Evolutionary conservation across 2,113 vertebrate genomes (phyloP).

Genomic region (Chloebia gouldiae): DNA sequence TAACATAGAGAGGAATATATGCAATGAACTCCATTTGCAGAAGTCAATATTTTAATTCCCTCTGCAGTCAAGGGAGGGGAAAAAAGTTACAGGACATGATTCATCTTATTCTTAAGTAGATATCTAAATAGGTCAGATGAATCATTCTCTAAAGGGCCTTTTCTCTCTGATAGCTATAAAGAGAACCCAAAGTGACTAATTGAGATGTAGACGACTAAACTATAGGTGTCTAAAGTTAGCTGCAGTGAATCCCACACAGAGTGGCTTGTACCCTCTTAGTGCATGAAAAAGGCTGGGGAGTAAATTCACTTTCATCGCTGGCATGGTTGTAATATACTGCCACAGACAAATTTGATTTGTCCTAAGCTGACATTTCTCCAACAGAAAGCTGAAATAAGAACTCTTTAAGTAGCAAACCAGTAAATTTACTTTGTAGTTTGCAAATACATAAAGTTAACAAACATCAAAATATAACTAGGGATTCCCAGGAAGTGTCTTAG

Average conservation of each 20-base stretch:
- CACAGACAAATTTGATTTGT: not conserved
- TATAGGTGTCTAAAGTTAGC: not conserved
- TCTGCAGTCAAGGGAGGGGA: not conserved
- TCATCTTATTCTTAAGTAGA: slow-evolving; percentile 39
- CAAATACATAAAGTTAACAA: not conserved
- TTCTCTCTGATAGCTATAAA: slow-evolving; percentile 31
- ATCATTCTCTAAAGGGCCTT: slow-evolving; percentile 2
- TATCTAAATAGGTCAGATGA: slow-evolving; percentile 55
- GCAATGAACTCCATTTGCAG: not conserved
- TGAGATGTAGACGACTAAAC: slow-evolving; percentile 8
- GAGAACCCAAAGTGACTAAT: slow-evolving; percentile 38
- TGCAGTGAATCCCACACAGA: slow-evolving; percentile 17
- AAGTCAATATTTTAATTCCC: slow-evolving; percentile 2
- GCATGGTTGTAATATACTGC: not conserved
- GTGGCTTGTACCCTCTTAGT: not conserved
- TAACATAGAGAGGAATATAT: not conserved
- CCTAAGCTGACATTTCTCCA: not conserved
- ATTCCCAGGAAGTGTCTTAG: not conserved
- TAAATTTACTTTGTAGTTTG: not conserved
- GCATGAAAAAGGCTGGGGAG: not conserved
- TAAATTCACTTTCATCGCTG: not conserved
- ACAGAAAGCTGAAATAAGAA: not conserved
- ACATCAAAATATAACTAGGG: not conserved
- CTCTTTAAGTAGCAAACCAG: not conserved
- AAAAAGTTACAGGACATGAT: not conserved